Evolutionary conservation across 2,888 invertebrate species (phyloP).

Genomic region (Leptopilina myrica): DNA sequence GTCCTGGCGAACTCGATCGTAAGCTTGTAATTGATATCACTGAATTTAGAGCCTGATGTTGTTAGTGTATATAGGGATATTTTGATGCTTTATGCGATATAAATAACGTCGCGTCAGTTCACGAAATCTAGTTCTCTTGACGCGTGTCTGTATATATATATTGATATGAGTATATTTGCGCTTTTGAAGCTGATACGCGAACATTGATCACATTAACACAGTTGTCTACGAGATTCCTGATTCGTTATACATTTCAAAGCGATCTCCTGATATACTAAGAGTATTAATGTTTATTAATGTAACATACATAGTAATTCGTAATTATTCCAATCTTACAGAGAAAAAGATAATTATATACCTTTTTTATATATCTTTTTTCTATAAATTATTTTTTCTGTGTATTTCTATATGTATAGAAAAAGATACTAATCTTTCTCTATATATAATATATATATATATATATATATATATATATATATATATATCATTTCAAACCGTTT

Average conservation of each 20-base stretch:
- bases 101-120: conserved; percentile 55
- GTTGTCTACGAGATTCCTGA: conserved; percentile 9
- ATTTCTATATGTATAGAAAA: too few species aligned
- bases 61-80: conserved; percentile 52
- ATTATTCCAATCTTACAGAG: too few species aligned
- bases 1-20: conserved; percentile 59
- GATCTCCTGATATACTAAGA: neutral
- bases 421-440: too few species aligned
- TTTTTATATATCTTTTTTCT: too few species aligned
- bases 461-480: too few species aligned
- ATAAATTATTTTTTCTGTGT: too few species aligned
- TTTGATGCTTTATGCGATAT: conserved; percentile 57
- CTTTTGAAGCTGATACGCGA: conserved; percentile 23
- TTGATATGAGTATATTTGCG: conserved; percentile 41
- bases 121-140: conserved; percentile 33
- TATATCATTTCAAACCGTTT: too few species aligned
- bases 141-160: conserved; percentile 15
- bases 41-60: conserved; percentile 53
- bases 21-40: conserved; percentile 70
- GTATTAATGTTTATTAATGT: neutral
- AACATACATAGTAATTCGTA: too few species aligned
- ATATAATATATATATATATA: too few species aligned
- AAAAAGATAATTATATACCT: too few species aligned
- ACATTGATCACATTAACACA: conserved; percentile 17
- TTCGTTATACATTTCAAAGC: conserved; percentile 2